phyloP scores from a whole-genome alignment of 2,113 vertebrate species.

The Podiceps cristatus region DNA sequence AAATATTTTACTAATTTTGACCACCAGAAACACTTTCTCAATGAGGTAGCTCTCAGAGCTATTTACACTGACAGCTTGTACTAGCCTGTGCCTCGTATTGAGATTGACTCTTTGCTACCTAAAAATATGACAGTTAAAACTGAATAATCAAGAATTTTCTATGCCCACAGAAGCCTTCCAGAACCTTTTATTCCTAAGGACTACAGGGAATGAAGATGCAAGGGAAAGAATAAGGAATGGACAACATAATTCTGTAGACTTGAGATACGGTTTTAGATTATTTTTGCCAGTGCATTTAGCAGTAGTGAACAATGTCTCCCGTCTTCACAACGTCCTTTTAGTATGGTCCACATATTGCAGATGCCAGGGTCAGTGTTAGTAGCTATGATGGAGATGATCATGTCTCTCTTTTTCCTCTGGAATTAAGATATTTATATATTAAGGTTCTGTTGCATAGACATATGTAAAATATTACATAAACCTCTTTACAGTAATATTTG shows the following conservation, averaged over 20 bases:
- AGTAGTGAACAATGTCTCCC: background rate
- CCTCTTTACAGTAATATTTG: background rate
- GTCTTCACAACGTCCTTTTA: background rate
- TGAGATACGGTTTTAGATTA: background rate
- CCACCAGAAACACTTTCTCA: background rate
- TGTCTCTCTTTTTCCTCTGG: background rate
- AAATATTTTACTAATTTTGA: background rate
- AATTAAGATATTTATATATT: background rate
- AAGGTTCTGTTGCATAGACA: fast-evolving
- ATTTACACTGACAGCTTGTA: background rate
- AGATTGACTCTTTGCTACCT: background rate
- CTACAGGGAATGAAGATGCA: background rate
- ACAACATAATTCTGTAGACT: background rate
- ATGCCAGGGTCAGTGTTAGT: background rate
- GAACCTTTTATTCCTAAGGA: background rate
- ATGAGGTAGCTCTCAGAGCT: background rate
- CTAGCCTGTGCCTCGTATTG: background rate
- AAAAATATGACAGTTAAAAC: background rate
- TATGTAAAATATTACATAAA: background rate
- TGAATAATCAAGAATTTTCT: background rate
- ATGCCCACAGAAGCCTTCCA: background rate
- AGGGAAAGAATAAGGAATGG: background rate
- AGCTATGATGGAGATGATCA: background rate
- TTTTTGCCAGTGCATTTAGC: background rate
- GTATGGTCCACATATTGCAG: background rate